Conservation (phyloP, 1,140 invertebrate genomes). For the Megathymus violae region DNA sequence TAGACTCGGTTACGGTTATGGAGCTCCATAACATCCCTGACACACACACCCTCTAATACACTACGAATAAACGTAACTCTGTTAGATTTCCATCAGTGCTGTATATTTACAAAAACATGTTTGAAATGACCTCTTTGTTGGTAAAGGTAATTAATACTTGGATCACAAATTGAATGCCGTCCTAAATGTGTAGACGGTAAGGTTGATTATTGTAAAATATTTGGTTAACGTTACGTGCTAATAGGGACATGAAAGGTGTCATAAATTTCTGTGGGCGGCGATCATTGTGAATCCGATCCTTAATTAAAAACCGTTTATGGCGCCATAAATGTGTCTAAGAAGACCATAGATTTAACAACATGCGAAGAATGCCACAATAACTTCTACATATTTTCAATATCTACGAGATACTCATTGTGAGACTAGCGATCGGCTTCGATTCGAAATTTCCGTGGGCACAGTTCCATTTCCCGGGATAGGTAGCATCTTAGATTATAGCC, state of each 20-base stretch:
- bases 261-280: conserved; percentile 53
- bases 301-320: conserved; percentile 78
- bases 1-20: no score
- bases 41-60: no score
- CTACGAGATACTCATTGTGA: no score
- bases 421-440: no score
- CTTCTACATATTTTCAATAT: neutral
- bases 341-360: conserved; percentile 43
- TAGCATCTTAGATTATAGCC: no score
- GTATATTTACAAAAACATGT: conserved; percentile 16
- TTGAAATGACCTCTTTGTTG: neutral
- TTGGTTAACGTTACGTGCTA: conserved; percentile 45
- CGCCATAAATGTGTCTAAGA: conserved; percentile 68
- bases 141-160: conserved; percentile 8
- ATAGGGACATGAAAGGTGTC: conserved; percentile 54
- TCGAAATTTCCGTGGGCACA: no score
- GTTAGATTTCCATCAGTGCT: conserved; percentile 21
- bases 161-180: conserved; percentile 1
- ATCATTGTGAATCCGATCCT: conserved; percentile 61
- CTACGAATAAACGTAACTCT: no score
- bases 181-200: neutral
- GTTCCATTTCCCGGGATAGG: no score
- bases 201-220: conserved; percentile 9
- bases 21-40: no score
- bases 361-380: conserved; percentile 21